Base-by-base conservation (phyloP, 1,140 invertebrate species). In the Ceratoteleas bidentatus region DNA sequence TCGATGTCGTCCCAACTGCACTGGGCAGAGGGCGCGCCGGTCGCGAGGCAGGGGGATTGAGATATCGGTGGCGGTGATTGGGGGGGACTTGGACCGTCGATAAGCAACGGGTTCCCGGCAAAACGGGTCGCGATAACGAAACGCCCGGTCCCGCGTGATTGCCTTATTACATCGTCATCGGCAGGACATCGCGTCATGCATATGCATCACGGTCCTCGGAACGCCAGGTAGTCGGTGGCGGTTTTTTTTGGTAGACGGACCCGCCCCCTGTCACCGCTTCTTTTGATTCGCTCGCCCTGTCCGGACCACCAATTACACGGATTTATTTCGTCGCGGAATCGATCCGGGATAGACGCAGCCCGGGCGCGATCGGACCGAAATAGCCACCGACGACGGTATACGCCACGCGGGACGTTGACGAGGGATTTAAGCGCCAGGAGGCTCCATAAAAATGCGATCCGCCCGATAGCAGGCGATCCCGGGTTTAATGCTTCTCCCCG, bases 131-230 rank as follows among this genome's bases (percentile, higher is more conserved):
- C n/a, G 68, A 70, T 66, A 72, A 61, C 79, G 69, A 83, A 85
- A 85, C 80, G 79, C 77, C 62, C 45, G 84, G 47, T 61, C 72
- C 15, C 50, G 76, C 68, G 72, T 33, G 73, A 81, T 80, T 70
- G 84, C 85, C 87, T 88, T 88, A 89, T 90, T 88, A 87, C 87
- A 86, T 87, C 85, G 87, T 90, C 88, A 87, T 73, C 75, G 64
- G 86, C 83, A 84, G 89, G 90, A 88, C 83, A 89, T 90, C 88
- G 38, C 81, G 64, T 85, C 84, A 88, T 88, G 84, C 87, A 90
- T 89, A 89, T 89, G 87, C 87, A 89, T 79, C 76, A 68, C 69
- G 60, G 62, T 64, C 24, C 24, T 24, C 50, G 45, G 68, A 78
- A 79, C 57, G 33, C 47, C 72, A 76, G 73, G 68, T 58, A 73